A percentile compares a stretch with the other conserved stretches of the same genome.
Conservation (phyloP, 2,113 vertebrate species). For the Hyaena hyaena region DNA sequence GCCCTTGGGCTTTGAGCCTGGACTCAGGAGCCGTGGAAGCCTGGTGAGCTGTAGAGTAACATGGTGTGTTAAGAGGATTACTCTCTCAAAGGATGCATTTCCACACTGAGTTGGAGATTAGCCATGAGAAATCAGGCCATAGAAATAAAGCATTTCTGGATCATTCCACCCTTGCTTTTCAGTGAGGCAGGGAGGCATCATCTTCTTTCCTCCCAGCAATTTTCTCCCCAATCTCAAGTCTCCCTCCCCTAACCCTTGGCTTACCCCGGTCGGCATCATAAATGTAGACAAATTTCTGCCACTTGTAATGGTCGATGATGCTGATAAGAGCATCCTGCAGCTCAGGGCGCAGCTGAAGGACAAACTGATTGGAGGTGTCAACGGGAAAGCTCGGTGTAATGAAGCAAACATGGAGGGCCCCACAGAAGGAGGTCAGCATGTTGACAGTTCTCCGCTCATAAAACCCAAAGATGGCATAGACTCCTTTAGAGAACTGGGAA, state of each 20-base stretch:
- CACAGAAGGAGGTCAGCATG: constrained; percentile 99
- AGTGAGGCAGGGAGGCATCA: not conserved
- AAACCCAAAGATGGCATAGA: constrained; percentile 99
- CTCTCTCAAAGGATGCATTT: constrained; percentile 9
- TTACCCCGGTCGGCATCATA: constrained; percentile 98
- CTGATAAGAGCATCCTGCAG: constrained; percentile 97
- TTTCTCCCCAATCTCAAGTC: not conserved
- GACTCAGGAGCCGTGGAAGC: not conserved
- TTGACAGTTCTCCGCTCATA: constrained; percentile 98
- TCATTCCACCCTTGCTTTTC: not conserved
- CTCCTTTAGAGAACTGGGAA: constrained; percentile 99
- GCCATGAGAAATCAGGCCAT: not conserved
- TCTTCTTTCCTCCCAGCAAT: not conserved
- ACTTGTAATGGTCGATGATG: constrained; percentile 96
- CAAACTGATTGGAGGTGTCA: constrained; percentile 97
- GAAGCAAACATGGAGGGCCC: constrained; percentile 98
- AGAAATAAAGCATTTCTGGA: not conserved
- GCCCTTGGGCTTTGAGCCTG: not conserved
- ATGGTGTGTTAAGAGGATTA: not conserved
- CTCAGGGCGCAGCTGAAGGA: constrained; percentile 97
- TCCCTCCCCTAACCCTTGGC: constrained; percentile 25
- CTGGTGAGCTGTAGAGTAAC: not conserved
- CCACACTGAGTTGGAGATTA: not conserved
- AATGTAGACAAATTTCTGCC: constrained; percentile 99
- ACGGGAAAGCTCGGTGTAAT: constrained; percentile 98